A percentile compares a stretch with the other conserved stretches of the same genome.
Evolutionary conservation across 2,888 invertebrate species (phyloP).

Genomic region (Aleiodes alternator): DNA sequence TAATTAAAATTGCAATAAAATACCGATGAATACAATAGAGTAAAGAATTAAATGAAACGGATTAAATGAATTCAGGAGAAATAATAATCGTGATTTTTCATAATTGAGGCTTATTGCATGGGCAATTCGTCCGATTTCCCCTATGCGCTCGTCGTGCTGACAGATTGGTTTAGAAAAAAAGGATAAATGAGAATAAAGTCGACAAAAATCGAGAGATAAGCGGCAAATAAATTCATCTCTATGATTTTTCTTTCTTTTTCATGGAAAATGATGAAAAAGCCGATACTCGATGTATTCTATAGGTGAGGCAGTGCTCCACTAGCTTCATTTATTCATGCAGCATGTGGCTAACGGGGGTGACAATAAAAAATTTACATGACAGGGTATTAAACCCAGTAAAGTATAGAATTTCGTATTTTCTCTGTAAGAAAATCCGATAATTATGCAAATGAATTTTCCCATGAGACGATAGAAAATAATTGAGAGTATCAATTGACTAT

Average conservation of each 20-base stretch:
- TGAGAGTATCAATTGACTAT: background rate
- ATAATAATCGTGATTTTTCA: slow-evolving; percentile 2
- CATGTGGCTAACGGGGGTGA: slow-evolving; percentile 9
- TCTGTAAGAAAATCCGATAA: background rate
- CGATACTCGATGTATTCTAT: background rate
- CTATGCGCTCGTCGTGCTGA: slow-evolving; percentile 13
- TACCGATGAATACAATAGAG: background rate
- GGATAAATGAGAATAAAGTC: background rate
- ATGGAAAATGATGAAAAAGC: background rate
- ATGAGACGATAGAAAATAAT: too few relatives aligned
- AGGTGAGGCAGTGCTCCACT: background rate
- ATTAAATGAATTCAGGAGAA: background rate
- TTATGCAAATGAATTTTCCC: background rate
- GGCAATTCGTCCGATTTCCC: slow-evolving; percentile 19
- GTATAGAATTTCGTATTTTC: background rate
- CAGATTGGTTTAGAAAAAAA: background rate
- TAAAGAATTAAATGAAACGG: background rate
- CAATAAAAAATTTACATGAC: slow-evolving; percentile 13
- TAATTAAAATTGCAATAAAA: background rate
- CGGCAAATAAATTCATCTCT: slow-evolving; percentile 6
- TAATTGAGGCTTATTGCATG: background rate
- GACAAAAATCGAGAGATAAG: background rate
- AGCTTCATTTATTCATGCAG: slow-evolving; percentile 7
- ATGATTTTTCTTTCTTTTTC: background rate
- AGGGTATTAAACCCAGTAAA: background rate